Evolutionary conservation across 1,140 invertebrate genomes (phyloP), one percentile per base, ranked within the genome.

Genomic region (Proales similis): DNA sequence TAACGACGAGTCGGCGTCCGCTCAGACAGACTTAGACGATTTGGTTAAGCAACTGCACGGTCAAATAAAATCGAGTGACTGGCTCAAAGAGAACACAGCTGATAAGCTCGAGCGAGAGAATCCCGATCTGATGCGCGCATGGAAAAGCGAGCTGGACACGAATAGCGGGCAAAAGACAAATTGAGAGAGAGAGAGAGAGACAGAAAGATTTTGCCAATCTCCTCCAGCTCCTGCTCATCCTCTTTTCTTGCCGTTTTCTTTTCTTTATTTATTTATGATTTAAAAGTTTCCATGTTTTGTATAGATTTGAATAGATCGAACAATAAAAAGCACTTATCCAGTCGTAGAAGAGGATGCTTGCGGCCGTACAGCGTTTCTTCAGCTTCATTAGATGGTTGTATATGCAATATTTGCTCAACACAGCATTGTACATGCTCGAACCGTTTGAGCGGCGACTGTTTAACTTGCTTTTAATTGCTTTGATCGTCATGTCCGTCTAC

Each of bases 321-420:
- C n/a, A n/a, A n/a, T n/a, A n/a, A n/a, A n/a, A n/a, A n/a, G n/a
- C n/a, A 39, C 36, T 3, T 4, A 39, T 36, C 33, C 9, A 9
- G 9, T 36, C n/a, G 33, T 22, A 45, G 27, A 46, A 45, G 22
- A 61, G 4, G 26, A 61, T 61, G 57, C 11, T 61, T 5, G 45
- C 57, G 36, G 24, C 26, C 22, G 36, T 61, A 4, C 36, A 45
- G 17, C 12, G 57, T 33, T 61, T 61, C 27, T 38, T 61, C 36
- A 61, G 47, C 27, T 61, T 32, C 32, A 61, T 61, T 20, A 19
- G 27, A 24, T 61, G 57, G 57, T 6, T 61, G n/a, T 61, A 61
- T 17, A 45, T 61, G 39, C 57, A 61, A 61, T 61, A 61, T 45
- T 30, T 61, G 19, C 42, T 61, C 26, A 61, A 61, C 27, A 61